These are phyloP conservation scores for Phalangium opilio DNA, from an alignment of 2,888 invertebrate genomes.

Conservation along the genomic window DNA sequence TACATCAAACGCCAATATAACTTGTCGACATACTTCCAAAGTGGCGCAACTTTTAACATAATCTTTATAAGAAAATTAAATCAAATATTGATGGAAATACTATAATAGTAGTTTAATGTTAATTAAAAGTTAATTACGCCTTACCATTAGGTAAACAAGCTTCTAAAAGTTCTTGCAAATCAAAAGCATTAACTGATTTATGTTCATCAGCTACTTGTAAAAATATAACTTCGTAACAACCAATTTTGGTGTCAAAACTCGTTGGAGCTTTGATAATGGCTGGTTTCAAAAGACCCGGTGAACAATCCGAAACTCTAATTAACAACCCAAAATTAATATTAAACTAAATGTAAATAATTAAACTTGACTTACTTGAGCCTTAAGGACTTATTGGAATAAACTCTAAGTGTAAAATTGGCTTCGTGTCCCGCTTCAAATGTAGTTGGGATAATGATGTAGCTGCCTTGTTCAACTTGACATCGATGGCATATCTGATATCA, in stretches of 20 bases:
- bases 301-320: constrained; percentile 40
- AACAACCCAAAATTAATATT: not conserved
- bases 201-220: constrained; percentile 80
- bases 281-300: constrained; percentile 51
- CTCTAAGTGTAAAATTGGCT: constrained; percentile 68
- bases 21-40: constrained; percentile 78
- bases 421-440: constrained; percentile 83
- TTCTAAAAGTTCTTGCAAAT: constrained; percentile 73
- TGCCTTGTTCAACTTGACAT: constrained; percentile 60
- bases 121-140: constrained; percentile 5
- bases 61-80: constrained; percentile 38
- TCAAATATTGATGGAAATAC: not conserved
- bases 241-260: constrained; percentile 46
- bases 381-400: constrained; percentile 58
- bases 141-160: constrained; percentile 70
- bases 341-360: not conserved
- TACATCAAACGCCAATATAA: constrained; percentile 75
- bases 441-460: constrained; percentile 71
- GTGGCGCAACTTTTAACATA: constrained; percentile 87
- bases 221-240: constrained; percentile 77
- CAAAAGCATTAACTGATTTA: constrained; percentile 74
- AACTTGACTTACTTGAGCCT: constrained; percentile 46
- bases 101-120: not conserved
- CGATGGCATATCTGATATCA: constrained; percentile 43
- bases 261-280: constrained; percentile 60